These are phyloP conservation scores for Microchrysa polita DNA, from an alignment of 2,888 invertebrate species.

Conservation along the genomic window DNA sequence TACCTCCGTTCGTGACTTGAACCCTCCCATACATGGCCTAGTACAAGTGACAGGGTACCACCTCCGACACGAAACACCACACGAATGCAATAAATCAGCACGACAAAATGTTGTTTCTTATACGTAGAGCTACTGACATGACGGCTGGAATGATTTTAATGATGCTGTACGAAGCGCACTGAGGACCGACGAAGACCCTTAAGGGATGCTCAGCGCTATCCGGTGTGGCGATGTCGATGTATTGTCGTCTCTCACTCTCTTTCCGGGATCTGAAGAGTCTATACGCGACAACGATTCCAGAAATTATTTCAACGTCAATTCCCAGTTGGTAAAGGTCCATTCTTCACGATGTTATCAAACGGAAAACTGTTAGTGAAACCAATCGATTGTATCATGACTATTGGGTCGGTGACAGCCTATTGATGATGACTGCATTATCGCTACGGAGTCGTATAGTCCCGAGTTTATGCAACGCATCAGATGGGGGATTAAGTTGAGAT, in stretches of 20 bases:
- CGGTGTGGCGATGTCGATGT: constrained; percentile 4
- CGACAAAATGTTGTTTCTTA: constrained; percentile 10
- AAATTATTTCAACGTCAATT: constrained; percentile 15
- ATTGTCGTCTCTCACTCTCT: too few relatives aligned
- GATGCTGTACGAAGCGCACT: neutral
- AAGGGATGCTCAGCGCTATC: too few relatives aligned
- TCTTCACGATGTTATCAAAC: constrained; percentile 21
- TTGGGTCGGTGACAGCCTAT: constrained; percentile 23
- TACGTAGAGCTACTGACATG: constrained; percentile 25
- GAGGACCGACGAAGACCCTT: neutral
- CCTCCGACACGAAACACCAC: neutral
- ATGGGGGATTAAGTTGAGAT: constrained; percentile 42
- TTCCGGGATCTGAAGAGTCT: constrained; percentile 11
- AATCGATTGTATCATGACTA: constrained; percentile 44
- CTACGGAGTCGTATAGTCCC: neutral
- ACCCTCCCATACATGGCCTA: neutral
- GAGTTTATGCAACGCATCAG: neutral
- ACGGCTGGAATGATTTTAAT: constrained; percentile 3
- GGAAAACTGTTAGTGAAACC: constrained; percentile 50
- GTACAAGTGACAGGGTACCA: neutral
- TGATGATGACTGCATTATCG: constrained; percentile 47
- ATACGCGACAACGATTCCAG: constrained; percentile 12
- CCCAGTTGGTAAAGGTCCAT: too few relatives aligned
- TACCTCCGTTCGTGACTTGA: constrained; percentile 39
- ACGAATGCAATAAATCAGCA: constrained; percentile 44